Evolutionary conservation across 2,797 vertebrate species (phyloP).

Genomic region (Poliocrania exsul): DNA sequence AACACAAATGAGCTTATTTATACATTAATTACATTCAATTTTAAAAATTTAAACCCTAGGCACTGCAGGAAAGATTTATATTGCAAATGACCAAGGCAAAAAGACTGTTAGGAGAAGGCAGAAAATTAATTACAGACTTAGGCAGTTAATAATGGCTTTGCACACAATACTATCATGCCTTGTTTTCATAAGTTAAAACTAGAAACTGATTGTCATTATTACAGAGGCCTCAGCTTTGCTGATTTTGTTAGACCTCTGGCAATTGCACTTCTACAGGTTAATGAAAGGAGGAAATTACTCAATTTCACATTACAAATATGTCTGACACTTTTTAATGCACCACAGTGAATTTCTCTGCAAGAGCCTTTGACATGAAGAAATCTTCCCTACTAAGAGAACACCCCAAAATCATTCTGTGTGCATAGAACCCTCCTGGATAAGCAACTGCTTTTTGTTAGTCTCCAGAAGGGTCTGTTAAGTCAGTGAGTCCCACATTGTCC

Average conservation of each 20-base stretch:
- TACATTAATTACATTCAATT: slow-evolving; percentile 66
- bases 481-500: neutral
- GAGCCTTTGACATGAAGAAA: neutral
- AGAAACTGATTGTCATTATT: slow-evolving; percentile 55
- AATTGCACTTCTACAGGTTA: slow-evolving; percentile 45
- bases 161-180: slow-evolving; percentile 25
- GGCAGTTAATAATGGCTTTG: slow-evolving; percentile 44
- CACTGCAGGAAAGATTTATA: slow-evolving; percentile 50
- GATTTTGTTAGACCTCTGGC: slow-evolving; percentile 42
- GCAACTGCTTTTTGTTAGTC: neutral
- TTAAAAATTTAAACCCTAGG: slow-evolving; percentile 56
- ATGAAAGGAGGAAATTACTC: slow-evolving; percentile 42
- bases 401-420: neutral
- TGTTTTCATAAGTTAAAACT: slow-evolving; percentile 60
- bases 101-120: slow-evolving; percentile 24
- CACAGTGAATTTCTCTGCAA: neutral
- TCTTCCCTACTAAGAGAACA: neutral
- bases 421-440: neutral
- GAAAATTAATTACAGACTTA: slow-evolving; percentile 71
- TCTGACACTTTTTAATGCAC: neutral
- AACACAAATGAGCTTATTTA: slow-evolving; percentile 60
- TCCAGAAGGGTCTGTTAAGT: neutral
- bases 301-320: slow-evolving; percentile 20
- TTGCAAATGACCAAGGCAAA: slow-evolving; percentile 60
- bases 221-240: slow-evolving; percentile 22